Percentiles rank a stretch among this genome's conserved stretches.
phyloP scores from a whole-genome alignment of 2,797 vertebrate species.

The Mus spretus region DNA sequence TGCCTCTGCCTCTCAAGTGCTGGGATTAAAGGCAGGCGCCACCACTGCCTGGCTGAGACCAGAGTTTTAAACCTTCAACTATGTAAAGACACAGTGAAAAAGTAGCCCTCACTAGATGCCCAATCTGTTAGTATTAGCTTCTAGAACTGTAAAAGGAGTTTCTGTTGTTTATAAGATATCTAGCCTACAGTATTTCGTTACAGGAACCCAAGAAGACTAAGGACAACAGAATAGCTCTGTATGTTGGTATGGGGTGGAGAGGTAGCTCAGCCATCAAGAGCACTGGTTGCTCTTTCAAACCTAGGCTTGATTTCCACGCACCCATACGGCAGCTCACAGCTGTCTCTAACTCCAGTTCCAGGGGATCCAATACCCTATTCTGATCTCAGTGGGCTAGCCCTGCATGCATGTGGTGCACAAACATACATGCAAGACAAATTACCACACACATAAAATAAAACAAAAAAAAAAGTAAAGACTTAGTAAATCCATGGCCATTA shows the following conservation, averaged over 20 bases:
- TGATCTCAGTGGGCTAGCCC: neutral
- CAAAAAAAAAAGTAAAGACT: neutral
- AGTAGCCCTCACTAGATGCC: neutral
- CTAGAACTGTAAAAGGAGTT: neutral
- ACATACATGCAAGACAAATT: neutral
- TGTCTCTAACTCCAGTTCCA: neutral
- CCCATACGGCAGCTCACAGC: neutral
- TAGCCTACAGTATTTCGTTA: neutral
- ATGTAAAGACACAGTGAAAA: neutral
- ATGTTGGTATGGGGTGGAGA: neutral
- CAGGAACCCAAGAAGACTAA: neutral
- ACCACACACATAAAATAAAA: neutral
- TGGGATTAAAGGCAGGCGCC: no score
- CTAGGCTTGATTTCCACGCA: neutral
- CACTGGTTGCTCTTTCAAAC: neutral
- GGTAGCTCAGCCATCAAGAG: neutral
- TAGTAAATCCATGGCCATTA: neutral
- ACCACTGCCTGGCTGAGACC: neutral
- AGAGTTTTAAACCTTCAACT: neutral
- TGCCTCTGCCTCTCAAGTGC: no score
- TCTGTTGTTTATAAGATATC: neutral
- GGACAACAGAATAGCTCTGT: neutral
- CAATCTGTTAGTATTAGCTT: neutral
- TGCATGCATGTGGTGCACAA: neutral
- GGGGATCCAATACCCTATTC: neutral